Base-by-base conservation (phyloP, 2,113 vertebrate species). In the Myotis lucifugus region DNA sequence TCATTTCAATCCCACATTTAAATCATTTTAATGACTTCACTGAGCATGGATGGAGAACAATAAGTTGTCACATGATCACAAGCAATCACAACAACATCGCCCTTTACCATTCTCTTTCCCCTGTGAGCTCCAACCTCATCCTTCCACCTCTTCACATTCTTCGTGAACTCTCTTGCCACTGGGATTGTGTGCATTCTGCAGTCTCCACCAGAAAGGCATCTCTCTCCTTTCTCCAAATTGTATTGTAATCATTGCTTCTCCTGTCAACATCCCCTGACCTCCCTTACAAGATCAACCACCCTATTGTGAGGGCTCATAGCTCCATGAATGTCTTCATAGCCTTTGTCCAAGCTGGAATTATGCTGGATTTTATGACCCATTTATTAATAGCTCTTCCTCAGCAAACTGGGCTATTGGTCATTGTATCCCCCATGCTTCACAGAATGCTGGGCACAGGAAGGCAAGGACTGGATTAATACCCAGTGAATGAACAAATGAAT, bases 401-500 rank as follows among this genome's bases (percentile, higher is more conserved):
- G 73, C 48, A 89, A 91, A 83, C 42, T 18, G 0, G 4, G 42
- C 34, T 48, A 11, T 46, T 48, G 13, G 21, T 40, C 34, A n/a
- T 40, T 76, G 52, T 29, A 32, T 56, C 18, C 37, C 6, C 25
- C 61, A 27, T 18, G 40, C 70, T 93, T 76, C 27, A 1, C 6
- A 32, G 42, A 70, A 81, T 59, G 19, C 8, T 61, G 42, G 18
- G 25, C 56, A 59, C 32, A 40, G 17, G 37, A 56, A 46, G 59
- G 10, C 25, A 19, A 78, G 3, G 29, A 0, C 21, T 78, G 50
- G 54, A 70, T 69, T 69, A 50, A 89, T 17, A 34, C 25, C 37
- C 72, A 87, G 40, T 10, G 15, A 91, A 88, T 34, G 32, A 92
- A 95, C 12, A 79, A 50, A n/a, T 34, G 15, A 81, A 59, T n/a